These are phyloP conservation scores for Bos javanicus DNA, from an alignment of 2,113 vertebrate species.

Conservation along the genomic window DNA sequence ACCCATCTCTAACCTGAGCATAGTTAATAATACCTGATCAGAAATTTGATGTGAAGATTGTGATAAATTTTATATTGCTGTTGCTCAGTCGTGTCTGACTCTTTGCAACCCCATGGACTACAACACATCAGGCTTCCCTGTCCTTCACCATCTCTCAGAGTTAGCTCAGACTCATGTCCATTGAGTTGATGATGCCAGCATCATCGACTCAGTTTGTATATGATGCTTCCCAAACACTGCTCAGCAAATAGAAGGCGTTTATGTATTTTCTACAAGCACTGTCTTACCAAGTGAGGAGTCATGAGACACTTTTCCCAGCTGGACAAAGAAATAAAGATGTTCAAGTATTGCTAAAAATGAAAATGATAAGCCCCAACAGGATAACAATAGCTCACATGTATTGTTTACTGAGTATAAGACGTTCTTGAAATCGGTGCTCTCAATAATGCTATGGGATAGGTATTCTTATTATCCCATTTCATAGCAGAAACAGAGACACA, in stretches of 20 bases:
- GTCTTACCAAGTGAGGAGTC: background rate
- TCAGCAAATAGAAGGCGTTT: background rate
- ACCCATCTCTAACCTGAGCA: background rate
- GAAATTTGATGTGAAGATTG: background rate
- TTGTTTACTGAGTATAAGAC: no score
- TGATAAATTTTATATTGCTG: background rate
- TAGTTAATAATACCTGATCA: background rate
- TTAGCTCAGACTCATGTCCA: background rate
- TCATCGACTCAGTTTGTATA: background rate
- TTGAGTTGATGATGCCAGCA: background rate
- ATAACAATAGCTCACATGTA: background rate
- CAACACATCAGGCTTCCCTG: background rate
- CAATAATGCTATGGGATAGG: background rate
- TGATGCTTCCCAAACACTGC: background rate
- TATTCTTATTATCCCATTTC: background rate
- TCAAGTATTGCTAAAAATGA: background rate
- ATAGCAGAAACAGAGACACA: background rate
- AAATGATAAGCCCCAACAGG: background rate
- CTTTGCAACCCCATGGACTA: background rate
- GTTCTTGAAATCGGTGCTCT: background rate
- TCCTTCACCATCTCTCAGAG: background rate
- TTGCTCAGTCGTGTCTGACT: background rate
- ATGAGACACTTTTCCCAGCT: background rate
- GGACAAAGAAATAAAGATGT: background rate
- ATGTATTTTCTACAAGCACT: background rate